Evolutionary conservation across 2,888 invertebrate species (phyloP), one percentile per base, ranked within the genome.

Genomic region (Plebejus melissa): DNA sequence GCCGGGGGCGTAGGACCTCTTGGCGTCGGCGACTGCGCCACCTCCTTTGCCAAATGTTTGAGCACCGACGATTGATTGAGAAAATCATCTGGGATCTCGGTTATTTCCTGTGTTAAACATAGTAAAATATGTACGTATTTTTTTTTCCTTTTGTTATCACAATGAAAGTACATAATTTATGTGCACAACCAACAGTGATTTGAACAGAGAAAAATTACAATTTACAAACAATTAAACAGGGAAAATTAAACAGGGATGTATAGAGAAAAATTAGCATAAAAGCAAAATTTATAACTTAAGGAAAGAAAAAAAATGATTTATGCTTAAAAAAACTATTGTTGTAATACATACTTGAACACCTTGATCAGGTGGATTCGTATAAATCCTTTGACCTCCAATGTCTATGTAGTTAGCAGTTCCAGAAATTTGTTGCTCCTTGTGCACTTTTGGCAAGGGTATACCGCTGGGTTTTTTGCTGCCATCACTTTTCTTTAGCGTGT

Each of bases 21-120:
- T 1, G 90, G 89, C 1, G 87, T 85, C 1, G 93, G 93, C 4
- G 91, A 90, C 81, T 89, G 89, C 0, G 92, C 90, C 76, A 96
- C 96, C 90, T 97, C 97, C 90, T 97, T 97, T 28, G 97, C 97
- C 77, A 97, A 93, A 88, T 97, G 97, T 87, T 97, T 97, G 82
- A 97, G 88, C 41, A 97, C 97, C 79, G 97, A 97, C 2, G 97
- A 97, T 83, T 97, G 97, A 87, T 95, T 97, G 22, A 97, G 93
- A 84, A 97, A 97, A 89, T 97, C 97, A 83, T 97, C 97, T 0
- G 97, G 97, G 83, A 97, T 97, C 87, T 97, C 97, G 0, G 96
- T 96, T 82, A 97, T 96, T 91, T 97, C 97, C 90, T 96, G 94
- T 65, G 6, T 57, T 32, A 69, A 58, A 28, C 5, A 7, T 7